These are phyloP conservation scores for Cichlasoma orientale DNA, from an alignment of 2,797 vertebrate genomes.

Conservation along the genomic window DNA sequence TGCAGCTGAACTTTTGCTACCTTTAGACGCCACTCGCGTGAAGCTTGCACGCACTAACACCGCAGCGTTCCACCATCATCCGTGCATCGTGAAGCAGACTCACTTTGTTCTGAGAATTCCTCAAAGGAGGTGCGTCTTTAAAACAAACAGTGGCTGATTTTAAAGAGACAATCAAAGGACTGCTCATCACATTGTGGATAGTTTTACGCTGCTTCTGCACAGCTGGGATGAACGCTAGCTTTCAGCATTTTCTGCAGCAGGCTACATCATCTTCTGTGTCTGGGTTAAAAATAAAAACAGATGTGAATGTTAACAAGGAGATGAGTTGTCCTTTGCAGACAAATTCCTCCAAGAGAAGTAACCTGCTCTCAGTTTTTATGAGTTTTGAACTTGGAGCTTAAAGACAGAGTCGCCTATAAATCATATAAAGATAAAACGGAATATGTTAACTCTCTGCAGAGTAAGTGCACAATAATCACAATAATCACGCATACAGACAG, in stretches of 20 bases:
- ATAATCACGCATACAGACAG: neutral
- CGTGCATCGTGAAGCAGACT: neutral
- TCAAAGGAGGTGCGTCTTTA: neutral
- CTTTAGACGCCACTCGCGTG: neutral
- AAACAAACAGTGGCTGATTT: neutral
- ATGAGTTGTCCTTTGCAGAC: slow-evolving; percentile 8
- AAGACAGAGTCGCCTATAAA: slow-evolving; percentile 37
- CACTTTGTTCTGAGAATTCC: neutral
- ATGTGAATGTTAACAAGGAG: slow-evolving; percentile 42
- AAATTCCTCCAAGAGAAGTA: slow-evolving; percentile 43
- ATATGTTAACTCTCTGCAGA: slow-evolving; percentile 13
- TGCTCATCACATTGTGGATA: neutral
- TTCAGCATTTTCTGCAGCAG: neutral
- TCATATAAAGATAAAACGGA: slow-evolving; percentile 1
- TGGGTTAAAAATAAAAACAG: slow-evolving; percentile 36
- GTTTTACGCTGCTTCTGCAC: neutral
- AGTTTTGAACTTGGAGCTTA: slow-evolving; percentile 14
- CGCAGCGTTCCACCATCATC: too few relatives aligned
- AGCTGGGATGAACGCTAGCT: neutral
- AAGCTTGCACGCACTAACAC: neutral
- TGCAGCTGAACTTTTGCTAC: neutral
- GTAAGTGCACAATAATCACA: slow-evolving; percentile 8
- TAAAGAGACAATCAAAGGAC: neutral
- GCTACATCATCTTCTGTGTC: neutral
- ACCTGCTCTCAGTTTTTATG: slow-evolving; percentile 21